Evolutionary conservation across 2,888 invertebrate species (phyloP), one percentile per base, ranked within the genome.

Genomic region (Troides aeacus): DNA sequence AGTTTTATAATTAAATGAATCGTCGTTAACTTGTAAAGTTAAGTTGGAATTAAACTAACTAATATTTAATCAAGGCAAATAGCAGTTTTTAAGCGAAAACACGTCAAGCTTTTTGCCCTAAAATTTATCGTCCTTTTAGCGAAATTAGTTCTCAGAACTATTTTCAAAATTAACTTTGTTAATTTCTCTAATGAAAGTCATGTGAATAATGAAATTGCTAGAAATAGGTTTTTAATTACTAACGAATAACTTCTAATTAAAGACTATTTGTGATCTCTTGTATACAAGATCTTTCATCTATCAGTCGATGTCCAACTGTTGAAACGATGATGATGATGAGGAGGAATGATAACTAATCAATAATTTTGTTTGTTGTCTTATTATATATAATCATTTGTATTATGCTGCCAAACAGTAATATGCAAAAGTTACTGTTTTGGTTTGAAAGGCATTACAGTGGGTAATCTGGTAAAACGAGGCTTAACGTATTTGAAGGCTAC

Each of bases 111-210:
- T 65, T 65, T 59, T 65, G 30, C 17, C 59, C 59, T 59, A 12
- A 65, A 36, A 65, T 65, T 65, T 65, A 65, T 65, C 58, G 59
- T 59, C 59, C 59, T 65, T 59, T 65, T 59, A 65, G n/a, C 30
- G 59, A 46, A 65, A 65, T 65, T 65, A 42, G 50, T 65, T 59
- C 21, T 58, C 36, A 59, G 65, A 65, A 58, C 30, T 59, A 59
- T 65, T 65, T 50, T 59, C n/a, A 18, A 18, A 58, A 65, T 65
- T 59, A 59, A 59, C 46, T 59, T 50, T 18, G 46, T 64, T 64
- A 57, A 53, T 59, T 58, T 59, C 50, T 30, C 30, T 59, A 50
- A 59, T 59, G 59, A 30, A 65, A 59, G 58, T 57, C 57, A 21
- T 21, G 18, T 57, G 57, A 21, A 21, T n/a, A n/a, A 21, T 57